Percentiles rank a stretch among this genome's conserved stretches.
These are phyloP conservation scores for Troides aeacus DNA, from an alignment of 2,888 invertebrate species.

Conservation along the genomic window DNA sequence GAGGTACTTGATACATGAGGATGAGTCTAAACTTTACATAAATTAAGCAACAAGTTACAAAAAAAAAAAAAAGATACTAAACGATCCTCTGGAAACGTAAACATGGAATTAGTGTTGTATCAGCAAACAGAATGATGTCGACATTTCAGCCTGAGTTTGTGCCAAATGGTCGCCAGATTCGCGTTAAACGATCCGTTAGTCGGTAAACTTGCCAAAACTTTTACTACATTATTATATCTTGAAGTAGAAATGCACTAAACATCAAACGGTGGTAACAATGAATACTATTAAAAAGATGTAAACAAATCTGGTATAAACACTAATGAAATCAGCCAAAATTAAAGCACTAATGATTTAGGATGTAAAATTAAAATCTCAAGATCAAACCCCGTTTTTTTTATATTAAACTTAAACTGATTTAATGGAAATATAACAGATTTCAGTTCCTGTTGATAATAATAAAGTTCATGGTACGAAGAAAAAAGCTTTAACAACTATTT, in stretches of 20 bases:
- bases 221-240: neutral
- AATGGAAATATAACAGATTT: no score
- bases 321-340: no score
- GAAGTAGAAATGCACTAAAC: neutral
- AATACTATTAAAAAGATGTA: neutral
- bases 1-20: no score
- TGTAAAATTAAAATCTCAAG: neutral
- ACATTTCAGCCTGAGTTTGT: neutral
- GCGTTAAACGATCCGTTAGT: neutral
- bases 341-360: no score
- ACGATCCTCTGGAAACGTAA: neutral
- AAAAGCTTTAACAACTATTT: conserved; percentile 10
- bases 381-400: neutral
- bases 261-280: neutral
- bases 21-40: neutral
- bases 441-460: neutral
- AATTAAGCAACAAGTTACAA: neutral
- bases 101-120: conserved; percentile 1
- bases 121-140: neutral
- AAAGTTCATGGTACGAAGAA: neutral
- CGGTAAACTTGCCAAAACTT: conserved; percentile 1
- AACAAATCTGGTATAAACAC: neutral
- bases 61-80: neutral
- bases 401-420: neutral
- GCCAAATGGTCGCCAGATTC: neutral